Evolutionary conservation across 2,888 invertebrate species (phyloP).

Genomic region (Microctonus brassicae): DNA sequence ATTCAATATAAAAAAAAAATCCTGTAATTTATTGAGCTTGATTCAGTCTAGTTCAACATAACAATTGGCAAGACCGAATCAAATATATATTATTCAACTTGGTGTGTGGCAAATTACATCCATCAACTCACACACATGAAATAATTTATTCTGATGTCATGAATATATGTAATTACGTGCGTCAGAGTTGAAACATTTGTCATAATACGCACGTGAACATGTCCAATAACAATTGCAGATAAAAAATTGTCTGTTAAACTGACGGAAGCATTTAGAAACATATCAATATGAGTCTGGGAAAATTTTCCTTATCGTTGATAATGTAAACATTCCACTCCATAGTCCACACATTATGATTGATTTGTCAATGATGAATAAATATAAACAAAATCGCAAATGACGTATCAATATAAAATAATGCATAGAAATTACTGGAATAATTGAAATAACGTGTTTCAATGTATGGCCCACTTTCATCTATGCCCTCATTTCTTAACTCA

Average conservation of each 20-base stretch:
- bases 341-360: not conserved
- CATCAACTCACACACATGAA: not conserved
- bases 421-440: not conserved
- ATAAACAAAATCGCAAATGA: not conserved
- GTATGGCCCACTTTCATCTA: slow-evolving; percentile 5
- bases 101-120: not conserved
- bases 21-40: not conserved
- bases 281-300: not conserved
- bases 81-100: not conserved
- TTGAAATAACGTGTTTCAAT: not conserved
- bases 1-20: not conserved
- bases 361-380: not conserved
- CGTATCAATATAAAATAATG: not conserved
- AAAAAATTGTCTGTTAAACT: not conserved
- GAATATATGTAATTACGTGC: not conserved
- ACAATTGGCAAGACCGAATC: not conserved
- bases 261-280: not conserved
- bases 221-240: not conserved
- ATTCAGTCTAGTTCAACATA: not conserved
- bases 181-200: not conserved
- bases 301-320: not conserved
- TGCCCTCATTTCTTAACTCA: not conserved
- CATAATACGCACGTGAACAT: not conserved
- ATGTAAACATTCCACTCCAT: not conserved
- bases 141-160: not conserved